Evolutionary conservation across 2,888 invertebrate genomes (phyloP).

Genomic region (Trachelus iudaicus): DNA sequence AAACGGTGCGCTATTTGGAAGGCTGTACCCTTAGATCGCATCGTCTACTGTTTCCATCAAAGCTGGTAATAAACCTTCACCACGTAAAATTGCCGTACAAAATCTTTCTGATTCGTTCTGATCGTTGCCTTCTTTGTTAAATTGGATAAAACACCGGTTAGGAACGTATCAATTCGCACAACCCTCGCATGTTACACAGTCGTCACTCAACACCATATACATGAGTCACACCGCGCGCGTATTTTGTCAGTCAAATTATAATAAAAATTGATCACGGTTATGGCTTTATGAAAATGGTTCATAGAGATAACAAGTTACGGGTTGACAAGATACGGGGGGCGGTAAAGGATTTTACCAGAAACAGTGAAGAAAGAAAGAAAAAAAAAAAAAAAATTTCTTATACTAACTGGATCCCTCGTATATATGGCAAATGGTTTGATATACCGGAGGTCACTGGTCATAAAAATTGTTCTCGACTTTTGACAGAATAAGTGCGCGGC

Average conservation of each 20-base stretch:
- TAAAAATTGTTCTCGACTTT: neutral
- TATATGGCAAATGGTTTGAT: neutral
- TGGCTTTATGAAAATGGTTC: neutral
- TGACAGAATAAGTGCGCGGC: conserved; percentile 22
- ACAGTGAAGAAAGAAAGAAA: neutral
- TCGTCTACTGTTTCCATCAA: neutral
- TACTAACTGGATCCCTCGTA: neutral
- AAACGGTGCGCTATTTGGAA: neutral
- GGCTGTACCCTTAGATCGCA: neutral
- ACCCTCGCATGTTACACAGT: conserved; percentile 24
- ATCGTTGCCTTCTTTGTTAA: conserved; percentile 28
- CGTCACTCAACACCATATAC: conserved; percentile 32
- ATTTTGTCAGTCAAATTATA: conserved; percentile 12
- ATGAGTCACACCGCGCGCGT: conserved; percentile 20
- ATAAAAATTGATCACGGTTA: neutral
- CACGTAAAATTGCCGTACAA: conserved; percentile 18
- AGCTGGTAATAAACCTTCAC: conserved; percentile 31
- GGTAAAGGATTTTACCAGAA: neutral
- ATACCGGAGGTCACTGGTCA: neutral
- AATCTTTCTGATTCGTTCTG: conserved; percentile 3
- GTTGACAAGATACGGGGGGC: neutral
- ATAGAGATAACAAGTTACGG: neutral
- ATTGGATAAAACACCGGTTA: conserved; percentile 32
- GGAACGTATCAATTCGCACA: conserved; percentile 33
- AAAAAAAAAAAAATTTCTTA: neutral